Evolutionary conservation across 2,113 vertebrate species (phyloP).

Genomic region (Varanus komodoensis): DNA sequence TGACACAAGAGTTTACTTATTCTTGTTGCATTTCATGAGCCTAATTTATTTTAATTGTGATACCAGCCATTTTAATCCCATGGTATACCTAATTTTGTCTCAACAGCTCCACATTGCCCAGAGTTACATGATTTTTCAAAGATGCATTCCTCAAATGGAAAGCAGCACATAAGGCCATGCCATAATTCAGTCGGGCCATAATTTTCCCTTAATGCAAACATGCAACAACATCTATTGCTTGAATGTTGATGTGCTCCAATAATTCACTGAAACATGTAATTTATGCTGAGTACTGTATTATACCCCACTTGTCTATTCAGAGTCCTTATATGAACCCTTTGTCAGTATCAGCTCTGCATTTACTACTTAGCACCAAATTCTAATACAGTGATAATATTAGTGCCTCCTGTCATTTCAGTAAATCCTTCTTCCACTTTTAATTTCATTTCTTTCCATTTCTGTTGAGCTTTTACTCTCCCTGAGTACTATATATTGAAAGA

Average conservation of each 20-base stretch:
- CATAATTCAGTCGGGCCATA: not conserved
- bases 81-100: not conserved
- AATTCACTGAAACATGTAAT: constrained; percentile 31
- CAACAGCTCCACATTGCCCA: not conserved
- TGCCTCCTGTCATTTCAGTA: constrained; percentile 5
- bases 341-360: not conserved
- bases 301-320: not conserved
- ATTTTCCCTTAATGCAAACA: not conserved
- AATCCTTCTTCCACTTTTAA: constrained; percentile 15
- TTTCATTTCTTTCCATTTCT: not conserved
- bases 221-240: constrained; percentile 18
- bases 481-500: not conserved
- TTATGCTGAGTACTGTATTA: not conserved
- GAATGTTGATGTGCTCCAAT: not conserved
- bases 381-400: not conserved
- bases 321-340: not conserved
- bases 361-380: constrained; percentile 10
- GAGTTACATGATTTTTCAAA: not conserved
- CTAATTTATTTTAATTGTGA: not conserved
- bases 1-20: not conserved
- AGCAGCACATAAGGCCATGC: not conserved
- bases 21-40: not conserved
- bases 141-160: not conserved
- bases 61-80: not conserved
- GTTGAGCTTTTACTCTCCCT: not conserved